Base-by-base conservation (phyloP, 92 coral and sea anemone species). In the Nematostella vectensis region DNA sequence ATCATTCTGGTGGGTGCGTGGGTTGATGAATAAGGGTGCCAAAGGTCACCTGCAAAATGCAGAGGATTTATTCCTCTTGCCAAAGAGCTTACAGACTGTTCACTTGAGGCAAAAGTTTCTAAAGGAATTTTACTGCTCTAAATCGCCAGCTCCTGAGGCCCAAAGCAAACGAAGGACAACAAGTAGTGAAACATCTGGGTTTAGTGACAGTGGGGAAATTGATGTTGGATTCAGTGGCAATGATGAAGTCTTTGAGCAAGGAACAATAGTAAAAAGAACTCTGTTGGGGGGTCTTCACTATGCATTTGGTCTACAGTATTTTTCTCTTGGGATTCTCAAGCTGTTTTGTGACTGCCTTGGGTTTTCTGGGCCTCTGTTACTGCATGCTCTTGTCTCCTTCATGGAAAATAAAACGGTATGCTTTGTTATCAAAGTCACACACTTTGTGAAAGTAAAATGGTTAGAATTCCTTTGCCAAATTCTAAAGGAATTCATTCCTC, bases 341-440 rank as follows among this genome's bases (percentile, higher is more conserved):
- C 72, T 93, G 30, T 48, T 80, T 29, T 95, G 82, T 52, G 99
- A 93, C 61, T 77, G 76, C 21, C 86, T 93, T 27, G 82, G 99
- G 16, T 93, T 93, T 71, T 93, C 96, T 78, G 99, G 99, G 0
- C 99, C 99, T 0, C 75, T 93, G 23, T 67, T 93, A 48, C 51
- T 93, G 11, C 99, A 93, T 79, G 96, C 99, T 20, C 55, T 93
- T 47, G 99, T 93, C 11, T 93, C 96, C 2, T 93, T 75, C 56
- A 93, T 93, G 96, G 99, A 93, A 42, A 93, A 93, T 27, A 74
- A 45, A 61, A 67, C 74, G 79, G 97, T 86, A 63, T 42, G 23
- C n/a, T n/a, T n/a, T n/a, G n/a, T n/a, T n/a, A n/a, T n/a, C n/a
- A n/a, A n/a, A n/a, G n/a, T n/a, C n/a, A n/a, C n/a, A n/a, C n/a